A percentile compares a stretch with the other conserved stretches of the same genome.
Conservation (phyloP, 2,797 vertebrate species). For the Sebastiscus tertius region DNA sequence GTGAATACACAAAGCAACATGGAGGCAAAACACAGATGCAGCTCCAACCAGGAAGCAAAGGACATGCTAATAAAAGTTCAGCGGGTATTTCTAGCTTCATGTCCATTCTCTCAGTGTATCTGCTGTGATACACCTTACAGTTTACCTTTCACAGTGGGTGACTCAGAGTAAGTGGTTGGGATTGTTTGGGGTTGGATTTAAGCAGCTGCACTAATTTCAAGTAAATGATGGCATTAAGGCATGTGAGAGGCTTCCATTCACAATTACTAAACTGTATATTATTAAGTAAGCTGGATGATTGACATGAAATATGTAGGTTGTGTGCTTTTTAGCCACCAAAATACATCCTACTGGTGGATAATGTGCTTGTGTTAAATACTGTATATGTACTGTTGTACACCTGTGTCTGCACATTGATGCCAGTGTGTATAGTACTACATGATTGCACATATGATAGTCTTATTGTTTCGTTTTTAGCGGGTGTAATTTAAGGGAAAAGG, state of each 20-base stretch:
- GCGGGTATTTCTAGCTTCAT: constrained; percentile 1
- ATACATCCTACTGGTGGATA: background rate
- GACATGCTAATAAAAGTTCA: constrained; percentile 52
- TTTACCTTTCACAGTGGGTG: background rate
- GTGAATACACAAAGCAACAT: constrained; percentile 53
- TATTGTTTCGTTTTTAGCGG: constrained; percentile 35
- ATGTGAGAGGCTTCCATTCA: constrained; percentile 15
- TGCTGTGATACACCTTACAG: background rate
- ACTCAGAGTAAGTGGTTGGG: background rate
- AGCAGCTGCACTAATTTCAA: background rate
- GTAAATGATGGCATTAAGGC: background rate
- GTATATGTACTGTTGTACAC: background rate
- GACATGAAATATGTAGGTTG: background rate
- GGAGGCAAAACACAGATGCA: constrained; percentile 58
- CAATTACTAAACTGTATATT: constrained; percentile 7
- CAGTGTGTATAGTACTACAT: constrained; percentile 3
- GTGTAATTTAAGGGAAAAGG: constrained; percentile 35
- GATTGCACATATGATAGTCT: constrained; percentile 33
- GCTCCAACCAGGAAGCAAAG: constrained; percentile 78
- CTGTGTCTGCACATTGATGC: background rate
- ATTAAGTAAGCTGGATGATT: constrained; percentile 3
- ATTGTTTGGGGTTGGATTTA: constrained; percentile 3
- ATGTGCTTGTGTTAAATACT: background rate
- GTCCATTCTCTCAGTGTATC: constrained; percentile 10
- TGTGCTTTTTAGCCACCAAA: constrained; percentile 6